Evolutionary conservation across 2,888 invertebrate species (phyloP).

Genomic region (Ptychoptera albimana): DNA sequence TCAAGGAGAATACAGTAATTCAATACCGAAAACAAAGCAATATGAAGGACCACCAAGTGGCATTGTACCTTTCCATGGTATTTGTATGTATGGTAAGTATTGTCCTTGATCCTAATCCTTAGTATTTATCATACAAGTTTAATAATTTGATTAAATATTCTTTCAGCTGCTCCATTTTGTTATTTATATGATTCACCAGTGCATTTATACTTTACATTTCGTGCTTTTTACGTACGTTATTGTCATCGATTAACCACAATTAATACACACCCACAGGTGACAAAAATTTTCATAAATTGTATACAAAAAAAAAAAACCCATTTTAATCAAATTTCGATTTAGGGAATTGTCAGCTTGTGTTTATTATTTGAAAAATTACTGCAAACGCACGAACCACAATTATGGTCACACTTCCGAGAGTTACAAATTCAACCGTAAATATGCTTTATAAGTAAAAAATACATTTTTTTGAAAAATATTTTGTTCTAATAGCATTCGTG

Average conservation of each 20-base stretch:
- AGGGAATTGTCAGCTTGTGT: constrained; percentile 79
- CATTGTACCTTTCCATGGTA: constrained; percentile 91
- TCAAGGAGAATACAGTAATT: constrained; percentile 30
- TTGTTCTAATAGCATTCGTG: constrained; percentile 48
- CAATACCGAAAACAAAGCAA: constrained; percentile 23
- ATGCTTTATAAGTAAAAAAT: constrained; percentile 3
- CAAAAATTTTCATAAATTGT: neutral
- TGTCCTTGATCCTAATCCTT: neutral
- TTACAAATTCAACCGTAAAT: constrained; percentile 85
- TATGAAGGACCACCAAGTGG: constrained; percentile 68
- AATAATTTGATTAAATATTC: neutral
- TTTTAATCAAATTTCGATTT: constrained; percentile 17
- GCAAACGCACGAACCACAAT: constrained; percentile 75
- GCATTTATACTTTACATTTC: constrained; percentile 74
- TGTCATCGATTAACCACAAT: constrained; percentile 86
- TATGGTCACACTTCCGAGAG: constrained; percentile 83
- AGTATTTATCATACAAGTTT: too few relatives aligned
- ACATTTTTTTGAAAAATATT: neutral
- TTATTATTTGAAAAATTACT: constrained; percentile 76
- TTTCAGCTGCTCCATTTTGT: constrained; percentile 82
- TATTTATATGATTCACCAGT: constrained; percentile 82
- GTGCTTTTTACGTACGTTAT: constrained; percentile 80
- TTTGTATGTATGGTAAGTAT: constrained; percentile 84
- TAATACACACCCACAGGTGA: constrained; percentile 73
- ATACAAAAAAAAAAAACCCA: too few relatives aligned